Percentiles rank a stretch among this genome's conserved stretches.
Evolutionary conservation across 2,797 vertebrate species (phyloP).

Genomic region (Malurus splendens): DNA sequence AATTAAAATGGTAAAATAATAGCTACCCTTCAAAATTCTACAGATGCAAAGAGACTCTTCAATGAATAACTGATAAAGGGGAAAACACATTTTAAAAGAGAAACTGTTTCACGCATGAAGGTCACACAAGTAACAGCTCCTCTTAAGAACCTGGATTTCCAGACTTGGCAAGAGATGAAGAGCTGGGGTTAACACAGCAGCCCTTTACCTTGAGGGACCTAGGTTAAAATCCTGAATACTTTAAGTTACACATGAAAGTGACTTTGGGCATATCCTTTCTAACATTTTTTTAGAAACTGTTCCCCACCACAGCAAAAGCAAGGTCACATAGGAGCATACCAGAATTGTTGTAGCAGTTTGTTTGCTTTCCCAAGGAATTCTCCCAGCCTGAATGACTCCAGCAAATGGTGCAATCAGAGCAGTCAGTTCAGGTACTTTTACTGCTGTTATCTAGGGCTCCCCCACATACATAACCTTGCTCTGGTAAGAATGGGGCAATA

Average conservation of each 20-base stretch:
- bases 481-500: background rate
- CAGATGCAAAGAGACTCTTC: constrained; percentile 67
- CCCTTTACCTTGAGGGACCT: background rate
- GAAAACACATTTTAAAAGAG: constrained; percentile 58
- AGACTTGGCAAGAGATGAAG: constrained; percentile 34
- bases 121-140: constrained; percentile 53
- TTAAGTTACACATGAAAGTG: background rate
- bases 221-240: background rate
- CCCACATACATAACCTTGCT: accelerated
- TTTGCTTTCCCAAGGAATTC: background rate
- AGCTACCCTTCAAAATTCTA: constrained; percentile 64
- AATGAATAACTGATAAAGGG: constrained; percentile 71
- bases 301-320: background rate
- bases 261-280: background rate
- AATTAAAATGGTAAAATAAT: constrained; percentile 73
- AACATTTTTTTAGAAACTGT: background rate
- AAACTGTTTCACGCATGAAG: constrained; percentile 63
- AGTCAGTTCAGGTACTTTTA: background rate
- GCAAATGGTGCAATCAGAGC: background rate
- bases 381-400: background rate
- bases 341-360: background rate
- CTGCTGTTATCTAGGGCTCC: background rate
- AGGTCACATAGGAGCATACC: background rate
- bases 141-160: constrained; percentile 39
- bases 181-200: background rate